Evolutionary conservation across 1,140 invertebrate genomes (phyloP).

Genomic region (Drosophila ercepeae): DNA sequence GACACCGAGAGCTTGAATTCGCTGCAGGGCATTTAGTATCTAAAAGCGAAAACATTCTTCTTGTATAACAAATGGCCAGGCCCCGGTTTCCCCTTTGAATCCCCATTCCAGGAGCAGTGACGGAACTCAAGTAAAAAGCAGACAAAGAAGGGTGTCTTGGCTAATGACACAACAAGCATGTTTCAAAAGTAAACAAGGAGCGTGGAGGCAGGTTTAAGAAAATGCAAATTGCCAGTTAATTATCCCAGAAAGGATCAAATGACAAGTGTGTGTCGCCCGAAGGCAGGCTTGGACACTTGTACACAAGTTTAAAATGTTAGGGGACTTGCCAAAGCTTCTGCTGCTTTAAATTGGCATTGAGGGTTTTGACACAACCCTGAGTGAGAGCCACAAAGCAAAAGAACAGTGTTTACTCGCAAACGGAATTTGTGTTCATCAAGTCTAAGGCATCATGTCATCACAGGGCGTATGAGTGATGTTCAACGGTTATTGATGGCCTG

Average conservation of each 20-base stretch:
- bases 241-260: conserved; percentile 61
- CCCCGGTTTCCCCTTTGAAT: background rate
- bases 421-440: conserved; percentile 19
- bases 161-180: conserved; percentile 4
- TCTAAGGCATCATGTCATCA: conserved; percentile 28
- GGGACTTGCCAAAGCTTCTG: background rate
- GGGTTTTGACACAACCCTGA: background rate
- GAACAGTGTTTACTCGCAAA: background rate
- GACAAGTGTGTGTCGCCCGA: conserved; percentile 43
- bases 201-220: conserved; percentile 21
- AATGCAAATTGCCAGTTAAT: conserved; percentile 70
- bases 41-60: conserved; percentile 44
- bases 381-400: background rate
- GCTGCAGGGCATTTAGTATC: conserved; percentile 28
- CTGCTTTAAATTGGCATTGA: conserved; percentile 4
- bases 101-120: too few species aligned
- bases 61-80: conserved; percentile 51
- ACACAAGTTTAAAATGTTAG: background rate
- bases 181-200: conserved; percentile 13
- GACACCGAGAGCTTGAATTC: conserved; percentile 60
- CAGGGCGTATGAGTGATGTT: conserved; percentile 44
- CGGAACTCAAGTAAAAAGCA: conserved; percentile 5
- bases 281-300: conserved; percentile 9
- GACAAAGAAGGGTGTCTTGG: background rate
- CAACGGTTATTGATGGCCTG: conserved; percentile 59